These are phyloP conservation scores for Probaryconus sp. DNA, from an alignment of 1,140 invertebrate genomes.

Conservation along the genomic window DNA sequence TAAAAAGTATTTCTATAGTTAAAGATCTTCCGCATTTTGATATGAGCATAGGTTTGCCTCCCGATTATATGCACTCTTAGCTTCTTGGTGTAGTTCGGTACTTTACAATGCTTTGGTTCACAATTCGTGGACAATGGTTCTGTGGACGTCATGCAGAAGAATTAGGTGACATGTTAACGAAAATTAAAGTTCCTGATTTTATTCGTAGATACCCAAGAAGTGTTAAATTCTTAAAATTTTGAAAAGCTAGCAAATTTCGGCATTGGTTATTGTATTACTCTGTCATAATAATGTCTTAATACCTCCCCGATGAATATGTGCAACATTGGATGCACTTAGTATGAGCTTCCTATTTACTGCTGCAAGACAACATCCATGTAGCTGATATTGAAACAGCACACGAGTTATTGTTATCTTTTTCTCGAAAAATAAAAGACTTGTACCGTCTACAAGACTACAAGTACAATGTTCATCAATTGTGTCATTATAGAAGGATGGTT, in stretches of 20 bases:
- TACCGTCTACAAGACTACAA: constrained; percentile 11
- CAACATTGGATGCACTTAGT: constrained; percentile 26
- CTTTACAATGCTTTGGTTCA: neutral
- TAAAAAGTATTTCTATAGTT: constrained; percentile 13
- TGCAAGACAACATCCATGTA: constrained; percentile 4
- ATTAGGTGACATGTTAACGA: neutral
- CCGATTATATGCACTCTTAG: constrained; percentile 31
- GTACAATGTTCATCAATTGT: constrained; percentile 39
- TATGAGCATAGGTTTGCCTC: constrained; percentile 2
- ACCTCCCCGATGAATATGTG: constrained; percentile 21
- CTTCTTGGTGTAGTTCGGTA: constrained; percentile 11
- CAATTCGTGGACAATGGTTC: neutral
- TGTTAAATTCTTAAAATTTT: neutral
- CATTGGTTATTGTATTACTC: constrained; percentile 31
- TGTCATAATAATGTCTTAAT: neutral
- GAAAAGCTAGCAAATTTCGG: constrained; percentile 3
- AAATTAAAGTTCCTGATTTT: neutral
- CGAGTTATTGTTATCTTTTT: constrained; percentile 10
- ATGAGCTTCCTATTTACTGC: constrained; percentile 2
- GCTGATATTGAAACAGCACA: constrained; percentile 20
- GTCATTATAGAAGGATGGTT: constrained; percentile 19
- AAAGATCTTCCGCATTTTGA: constrained; percentile 6
- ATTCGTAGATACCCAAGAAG: constrained; percentile 9
- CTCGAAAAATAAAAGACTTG: constrained; percentile 5
- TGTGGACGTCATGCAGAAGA: neutral